phyloP scores from a whole-genome alignment of 1,140 invertebrate genomes.

The Drosophila pandora region DNA sequence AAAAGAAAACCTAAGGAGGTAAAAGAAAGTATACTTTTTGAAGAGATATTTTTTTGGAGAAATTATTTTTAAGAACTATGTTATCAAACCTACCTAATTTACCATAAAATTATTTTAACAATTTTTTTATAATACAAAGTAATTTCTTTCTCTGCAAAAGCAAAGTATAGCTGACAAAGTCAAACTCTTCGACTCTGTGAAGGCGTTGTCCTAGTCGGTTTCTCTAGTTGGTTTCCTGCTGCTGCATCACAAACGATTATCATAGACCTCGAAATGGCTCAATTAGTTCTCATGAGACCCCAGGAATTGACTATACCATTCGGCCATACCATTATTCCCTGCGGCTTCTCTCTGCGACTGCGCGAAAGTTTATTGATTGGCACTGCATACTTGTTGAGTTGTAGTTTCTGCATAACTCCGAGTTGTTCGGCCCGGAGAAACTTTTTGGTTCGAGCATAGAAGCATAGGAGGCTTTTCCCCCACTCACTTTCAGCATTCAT shows the following conservation, averaged over 20 bases:
- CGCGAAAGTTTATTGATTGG: conserved; percentile 67
- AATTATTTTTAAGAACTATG: no score
- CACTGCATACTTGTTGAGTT: conserved; percentile 51
- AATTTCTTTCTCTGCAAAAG: conserved; percentile 9
- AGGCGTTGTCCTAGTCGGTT: conserved; percentile 49
- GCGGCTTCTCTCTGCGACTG: conserved; percentile 26
- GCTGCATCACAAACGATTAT: conserved; percentile 71
- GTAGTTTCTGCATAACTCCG: conserved; percentile 28
- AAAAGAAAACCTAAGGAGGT: not conserved
- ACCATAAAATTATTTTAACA: no score
- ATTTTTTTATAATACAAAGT: no score
- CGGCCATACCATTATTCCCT: not conserved
- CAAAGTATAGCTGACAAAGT: conserved; percentile 56
- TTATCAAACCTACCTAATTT: no score
- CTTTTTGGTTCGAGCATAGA: conserved; percentile 16
- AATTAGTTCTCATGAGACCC: conserved; percentile 71
- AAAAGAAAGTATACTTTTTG: no score
- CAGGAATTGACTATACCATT: conserved; percentile 17
- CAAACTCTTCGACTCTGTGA: conserved; percentile 27
- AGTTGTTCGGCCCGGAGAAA: conserved; percentile 20
- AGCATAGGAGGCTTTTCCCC: conserved; percentile 5
- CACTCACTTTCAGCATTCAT: conserved; percentile 44
- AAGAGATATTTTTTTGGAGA: no score
- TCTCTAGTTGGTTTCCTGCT: conserved; percentile 9
- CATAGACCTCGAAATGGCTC: conserved; percentile 74